Base-by-base conservation (phyloP, 2,113 vertebrate species). In the Notarius lentiginosus region DNA sequence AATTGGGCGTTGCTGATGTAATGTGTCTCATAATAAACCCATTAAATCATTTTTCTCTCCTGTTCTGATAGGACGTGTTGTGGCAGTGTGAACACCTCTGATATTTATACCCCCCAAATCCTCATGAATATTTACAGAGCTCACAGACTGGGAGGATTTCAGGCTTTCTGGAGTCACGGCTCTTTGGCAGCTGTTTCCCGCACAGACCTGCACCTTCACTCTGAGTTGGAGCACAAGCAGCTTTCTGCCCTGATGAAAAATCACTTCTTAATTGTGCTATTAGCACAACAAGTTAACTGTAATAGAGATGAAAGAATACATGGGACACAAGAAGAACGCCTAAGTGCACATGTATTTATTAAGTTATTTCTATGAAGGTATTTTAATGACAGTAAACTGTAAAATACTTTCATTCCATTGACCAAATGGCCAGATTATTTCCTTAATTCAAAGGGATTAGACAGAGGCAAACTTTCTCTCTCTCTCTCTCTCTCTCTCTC, bases 71-170 rank as follows among this genome's bases (percentile, higher is more conserved):
- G 94, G 94, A 93, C 93, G 94, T 90, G 93, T 94, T 94, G 92
- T 93, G 92, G 93, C 92, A 95, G 95, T 93, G 93, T 94, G 94
- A 95, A 95, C 95, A 95, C 94, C 95, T 95, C 92, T 90, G 93
- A 95, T 96, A 96, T 95, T 95, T 95, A 95, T 96, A 96, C 95
- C 92, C 93, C 94, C 91, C 92, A 95, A 96, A 96, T 96, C 95
- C 95, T 96, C 95, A 95, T 95, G 95, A 95, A 96, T 96, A 95
- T 96, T 95, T 94, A 95, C 92, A 92, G 88, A 84, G 92, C 88
- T 90, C 91, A 92, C 93, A 93, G 94, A 86, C 87, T 86, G 87
- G 84, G 89, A 94, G 94, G 93, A 94, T 95, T 93, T 94, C 91
- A 94, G 94, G 95, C 93, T 93, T 93, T 92, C 91, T 89, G 89